A percentile compares a stretch with the other conserved stretches of the same genome.
Conservation (phyloP, 2,113 vertebrate genomes). For the Tympanuchus pallidicinctus region DNA sequence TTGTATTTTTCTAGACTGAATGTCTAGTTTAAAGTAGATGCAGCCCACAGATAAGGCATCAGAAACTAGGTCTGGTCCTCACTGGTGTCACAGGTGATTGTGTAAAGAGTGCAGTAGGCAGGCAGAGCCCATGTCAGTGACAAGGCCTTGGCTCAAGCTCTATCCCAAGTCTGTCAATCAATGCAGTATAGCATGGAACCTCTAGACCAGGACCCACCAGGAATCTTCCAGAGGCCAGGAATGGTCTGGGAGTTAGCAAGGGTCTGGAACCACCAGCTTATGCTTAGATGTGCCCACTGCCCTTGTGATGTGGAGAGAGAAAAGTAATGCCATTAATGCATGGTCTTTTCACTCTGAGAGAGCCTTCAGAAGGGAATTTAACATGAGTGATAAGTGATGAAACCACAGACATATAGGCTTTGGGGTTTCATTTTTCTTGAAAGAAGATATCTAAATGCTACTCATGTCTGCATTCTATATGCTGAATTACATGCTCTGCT, state of each 20-base stretch:
- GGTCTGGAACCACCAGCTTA: neutral
- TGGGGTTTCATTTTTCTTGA: neutral
- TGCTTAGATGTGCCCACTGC: neutral
- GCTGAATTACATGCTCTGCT: neutral
- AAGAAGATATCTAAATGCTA: neutral
- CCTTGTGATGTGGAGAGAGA: neutral
- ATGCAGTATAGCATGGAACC: neutral
- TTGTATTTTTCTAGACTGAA: neutral
- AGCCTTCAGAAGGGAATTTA: neutral
- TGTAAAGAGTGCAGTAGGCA: neutral
- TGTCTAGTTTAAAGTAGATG: neutral
- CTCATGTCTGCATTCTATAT: neutral
- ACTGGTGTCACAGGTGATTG: neutral
- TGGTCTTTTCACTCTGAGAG: neutral
- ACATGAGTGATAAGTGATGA: neutral
- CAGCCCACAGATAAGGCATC: neutral
- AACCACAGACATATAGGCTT: neutral
- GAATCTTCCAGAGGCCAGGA: neutral
- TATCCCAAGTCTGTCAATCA: neutral
- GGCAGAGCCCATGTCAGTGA: neutral
- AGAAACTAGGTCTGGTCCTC: neutral
- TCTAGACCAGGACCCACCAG: fast-evolving
- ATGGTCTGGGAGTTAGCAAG: neutral
- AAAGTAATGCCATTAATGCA: neutral
- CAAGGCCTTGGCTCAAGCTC: neutral